phyloP scores from a whole-genome alignment of 2,797 vertebrate genomes.

The Pipistrellus nathusii region DNA sequence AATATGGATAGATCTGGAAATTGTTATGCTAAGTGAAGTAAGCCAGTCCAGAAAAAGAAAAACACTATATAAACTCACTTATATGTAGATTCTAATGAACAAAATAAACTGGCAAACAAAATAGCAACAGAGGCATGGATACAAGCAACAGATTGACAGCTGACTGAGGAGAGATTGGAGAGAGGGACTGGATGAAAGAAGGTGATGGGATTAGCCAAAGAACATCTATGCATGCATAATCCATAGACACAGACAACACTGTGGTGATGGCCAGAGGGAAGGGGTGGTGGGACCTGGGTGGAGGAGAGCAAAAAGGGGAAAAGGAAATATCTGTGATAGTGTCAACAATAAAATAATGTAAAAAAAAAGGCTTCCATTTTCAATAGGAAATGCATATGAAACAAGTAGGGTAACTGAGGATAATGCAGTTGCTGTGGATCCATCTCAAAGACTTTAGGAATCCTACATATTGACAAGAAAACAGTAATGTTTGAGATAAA shows the following conservation, averaged over 20 bases:
- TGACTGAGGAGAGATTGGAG: background rate
- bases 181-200: background rate
- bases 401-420: background rate
- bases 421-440: background rate
- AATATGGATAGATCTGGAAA: background rate
- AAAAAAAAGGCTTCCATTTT: conserved; percentile 5
- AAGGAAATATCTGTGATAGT: background rate
- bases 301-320: background rate
- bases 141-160: background rate
- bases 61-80: background rate
- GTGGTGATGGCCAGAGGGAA: background rate
- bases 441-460: background rate
- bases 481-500: conserved; percentile 19
- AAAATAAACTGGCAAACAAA: background rate
- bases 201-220: background rate
- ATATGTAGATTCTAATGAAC: background rate
- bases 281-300: background rate
- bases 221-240: background rate
- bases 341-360: background rate
- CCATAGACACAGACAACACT: background rate
- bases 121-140: background rate
- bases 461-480: background rate
- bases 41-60: background rate
- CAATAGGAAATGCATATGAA: background rate
- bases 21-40: background rate